These are phyloP conservation scores for Coenonympha glycerion DNA, from an alignment of 2,888 invertebrate species.

Conservation along the genomic window DNA sequence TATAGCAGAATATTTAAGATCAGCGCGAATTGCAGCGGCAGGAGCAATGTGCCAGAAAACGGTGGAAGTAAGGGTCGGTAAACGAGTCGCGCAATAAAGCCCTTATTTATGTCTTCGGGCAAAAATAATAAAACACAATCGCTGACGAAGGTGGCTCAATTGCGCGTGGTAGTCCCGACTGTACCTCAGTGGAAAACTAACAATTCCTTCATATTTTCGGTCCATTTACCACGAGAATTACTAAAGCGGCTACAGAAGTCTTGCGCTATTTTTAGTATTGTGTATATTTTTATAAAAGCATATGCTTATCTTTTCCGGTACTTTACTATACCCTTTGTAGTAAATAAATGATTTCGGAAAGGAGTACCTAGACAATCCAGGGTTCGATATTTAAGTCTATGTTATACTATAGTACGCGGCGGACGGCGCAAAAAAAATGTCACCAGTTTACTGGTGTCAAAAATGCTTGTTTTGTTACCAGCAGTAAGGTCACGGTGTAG, in stretches of 20 bases:
- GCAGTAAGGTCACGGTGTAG: too few relatives aligned
- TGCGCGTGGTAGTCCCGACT: constrained; percentile 17
- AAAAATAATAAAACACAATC: constrained; percentile 22
- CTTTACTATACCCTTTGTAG: too few relatives aligned
- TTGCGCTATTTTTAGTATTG: not conserved
- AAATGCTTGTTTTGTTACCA: too few relatives aligned
- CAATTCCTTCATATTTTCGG: constrained; percentile 8
- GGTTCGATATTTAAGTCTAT: too few relatives aligned
- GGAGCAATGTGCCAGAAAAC: constrained; percentile 14
- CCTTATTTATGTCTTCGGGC: constrained; percentile 19
- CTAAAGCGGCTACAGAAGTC: constrained; percentile 2
- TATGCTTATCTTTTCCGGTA: too few relatives aligned
- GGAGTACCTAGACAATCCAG: not conserved
- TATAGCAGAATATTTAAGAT: constrained; percentile 17
- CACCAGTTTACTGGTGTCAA: too few relatives aligned
- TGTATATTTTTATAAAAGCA: not conserved
- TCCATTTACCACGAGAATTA: constrained; percentile 5
- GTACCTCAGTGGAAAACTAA: constrained; percentile 19
- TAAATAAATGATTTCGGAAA: too few relatives aligned
- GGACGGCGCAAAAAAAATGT: too few relatives aligned
- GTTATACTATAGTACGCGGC: too few relatives aligned
- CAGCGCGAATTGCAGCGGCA: constrained; percentile 20
- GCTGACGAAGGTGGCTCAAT: constrained; percentile 18
- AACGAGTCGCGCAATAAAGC: constrained; percentile 17
- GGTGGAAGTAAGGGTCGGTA: constrained; percentile 7